Percentiles rank a stretch among this genome's conserved stretches.
phyloP scores from a whole-genome alignment of 2,888 invertebrate genomes.

The Leucophenga maculata region DNA sequence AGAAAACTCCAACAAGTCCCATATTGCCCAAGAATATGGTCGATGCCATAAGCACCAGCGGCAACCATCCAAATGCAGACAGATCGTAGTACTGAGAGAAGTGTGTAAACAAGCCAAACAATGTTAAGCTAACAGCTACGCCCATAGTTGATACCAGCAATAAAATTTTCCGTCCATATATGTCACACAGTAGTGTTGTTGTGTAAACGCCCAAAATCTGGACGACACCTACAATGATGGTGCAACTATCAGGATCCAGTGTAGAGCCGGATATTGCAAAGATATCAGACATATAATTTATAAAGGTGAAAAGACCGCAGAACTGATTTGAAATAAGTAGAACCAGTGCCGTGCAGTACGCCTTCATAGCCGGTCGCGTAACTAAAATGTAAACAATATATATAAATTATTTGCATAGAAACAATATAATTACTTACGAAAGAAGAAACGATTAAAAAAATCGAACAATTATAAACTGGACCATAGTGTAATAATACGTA shows the following conservation, averaged over 20 bases:
- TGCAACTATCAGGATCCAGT: constrained; percentile 63
- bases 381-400: constrained; percentile 43
- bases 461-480: no score
- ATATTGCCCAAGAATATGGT: constrained; percentile 64
- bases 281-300: constrained; percentile 68
- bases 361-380: constrained; percentile 51
- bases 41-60: constrained; percentile 62
- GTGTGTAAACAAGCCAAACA: constrained; percentile 60
- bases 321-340: constrained; percentile 61
- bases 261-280: constrained; percentile 59
- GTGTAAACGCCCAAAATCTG: constrained; percentile 64
- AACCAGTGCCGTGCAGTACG: constrained; percentile 51
- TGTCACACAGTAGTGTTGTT: constrained; percentile 63
- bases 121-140: constrained; percentile 55
- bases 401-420: no score
- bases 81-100: constrained; percentile 46
- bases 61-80: constrained; percentile 58
- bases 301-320: constrained; percentile 64
- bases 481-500: no score
- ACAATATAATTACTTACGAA: no score
- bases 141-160: constrained; percentile 60
- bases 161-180: constrained; percentile 62
- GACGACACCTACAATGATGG: constrained; percentile 64
- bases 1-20: constrained; percentile 65
- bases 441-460: no score